Percentiles rank a stretch among this genome's conserved stretches.
Conservation (phyloP, 2,797 vertebrate genomes). For the Nannoperca obscura region DNA sequence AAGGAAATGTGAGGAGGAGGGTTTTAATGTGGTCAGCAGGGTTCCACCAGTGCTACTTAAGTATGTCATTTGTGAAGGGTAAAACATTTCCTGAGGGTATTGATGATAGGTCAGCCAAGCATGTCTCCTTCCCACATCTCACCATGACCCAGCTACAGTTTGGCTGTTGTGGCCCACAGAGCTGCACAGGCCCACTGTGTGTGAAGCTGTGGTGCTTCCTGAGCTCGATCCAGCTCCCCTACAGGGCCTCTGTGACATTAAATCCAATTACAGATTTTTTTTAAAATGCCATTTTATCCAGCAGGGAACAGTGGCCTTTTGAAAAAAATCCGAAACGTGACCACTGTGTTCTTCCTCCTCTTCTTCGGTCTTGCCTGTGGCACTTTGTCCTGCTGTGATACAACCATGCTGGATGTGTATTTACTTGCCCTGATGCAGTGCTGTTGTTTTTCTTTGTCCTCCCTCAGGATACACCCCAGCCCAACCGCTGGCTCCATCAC, state of each 20-base stretch:
- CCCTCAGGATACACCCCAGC: slow-evolving; percentile 91
- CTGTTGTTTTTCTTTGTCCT: slow-evolving; percentile 54
- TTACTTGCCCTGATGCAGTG: slow-evolving; percentile 47
- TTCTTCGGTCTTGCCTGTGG: slow-evolving; percentile 39
- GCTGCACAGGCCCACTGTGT: slow-evolving; percentile 28
- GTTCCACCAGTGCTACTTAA: slow-evolving; percentile 42
- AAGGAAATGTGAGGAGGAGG: slow-evolving; percentile 36
- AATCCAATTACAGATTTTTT: slow-evolving; percentile 73
- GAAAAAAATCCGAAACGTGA: slow-evolving; percentile 39
- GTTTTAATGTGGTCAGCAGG: slow-evolving; percentile 49
- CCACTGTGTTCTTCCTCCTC: slow-evolving; percentile 33
- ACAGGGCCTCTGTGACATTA: slow-evolving; percentile 65
- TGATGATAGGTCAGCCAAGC: slow-evolving; percentile 62
- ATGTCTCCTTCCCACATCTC: slow-evolving; percentile 49
- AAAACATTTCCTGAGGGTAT: slow-evolving; percentile 55
- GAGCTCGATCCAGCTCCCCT: slow-evolving; percentile 36
- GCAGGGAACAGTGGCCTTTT: slow-evolving; percentile 70
- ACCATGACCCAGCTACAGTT: slow-evolving; percentile 56
- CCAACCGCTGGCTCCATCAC: slow-evolving; percentile 90
- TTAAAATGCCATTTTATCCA: slow-evolving; percentile 72
- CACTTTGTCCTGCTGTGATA: slow-evolving; percentile 46
- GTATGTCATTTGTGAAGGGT: slow-evolving; percentile 58
- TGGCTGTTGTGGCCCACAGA: slow-evolving; percentile 35
- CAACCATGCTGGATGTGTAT: slow-evolving; percentile 33
- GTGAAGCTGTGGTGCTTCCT: slow-evolving; percentile 42